Conservation (phyloP, 2,113 vertebrate genomes). For the Nannospalax galili region DNA sequence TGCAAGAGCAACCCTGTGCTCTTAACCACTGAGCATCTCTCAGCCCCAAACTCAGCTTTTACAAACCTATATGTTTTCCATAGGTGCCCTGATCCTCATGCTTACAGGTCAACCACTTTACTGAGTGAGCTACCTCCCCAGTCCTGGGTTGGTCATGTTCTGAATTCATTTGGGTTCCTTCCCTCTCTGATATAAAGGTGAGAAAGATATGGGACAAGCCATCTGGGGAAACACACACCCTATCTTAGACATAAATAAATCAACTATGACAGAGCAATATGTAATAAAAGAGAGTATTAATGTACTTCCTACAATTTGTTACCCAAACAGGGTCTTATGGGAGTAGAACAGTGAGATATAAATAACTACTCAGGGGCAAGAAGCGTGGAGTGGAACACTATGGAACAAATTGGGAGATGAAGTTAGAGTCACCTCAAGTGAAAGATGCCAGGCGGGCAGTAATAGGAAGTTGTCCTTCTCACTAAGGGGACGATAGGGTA, state of each 20-base stretch:
- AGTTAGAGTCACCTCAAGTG: background rate
- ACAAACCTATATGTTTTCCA: background rate
- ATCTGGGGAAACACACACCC: background rate
- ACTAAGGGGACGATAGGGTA: background rate
- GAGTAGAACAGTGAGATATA: background rate
- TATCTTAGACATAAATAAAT: background rate
- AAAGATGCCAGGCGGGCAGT: fast-evolving
- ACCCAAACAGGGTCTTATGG: fast-evolving
- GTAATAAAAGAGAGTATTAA: background rate
- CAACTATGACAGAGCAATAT: no score
- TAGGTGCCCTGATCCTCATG: no score
- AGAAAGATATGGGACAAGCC: fast-evolving
- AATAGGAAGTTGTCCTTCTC: background rate
- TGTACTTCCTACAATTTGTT: background rate
- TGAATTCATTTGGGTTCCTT: background rate
- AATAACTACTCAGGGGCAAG: background rate
- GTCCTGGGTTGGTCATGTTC: background rate
- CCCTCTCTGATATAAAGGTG: background rate
- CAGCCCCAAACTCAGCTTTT: background rate
- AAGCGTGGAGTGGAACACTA: background rate
- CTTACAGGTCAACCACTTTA: background rate
- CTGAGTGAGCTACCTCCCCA: background rate
- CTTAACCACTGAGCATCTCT: background rate
- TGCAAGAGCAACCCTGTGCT: no score
- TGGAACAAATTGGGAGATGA: fast-evolving